Base-by-base conservation (phyloP, 2,888 invertebrate species). In the Polydrusus cervinus region DNA sequence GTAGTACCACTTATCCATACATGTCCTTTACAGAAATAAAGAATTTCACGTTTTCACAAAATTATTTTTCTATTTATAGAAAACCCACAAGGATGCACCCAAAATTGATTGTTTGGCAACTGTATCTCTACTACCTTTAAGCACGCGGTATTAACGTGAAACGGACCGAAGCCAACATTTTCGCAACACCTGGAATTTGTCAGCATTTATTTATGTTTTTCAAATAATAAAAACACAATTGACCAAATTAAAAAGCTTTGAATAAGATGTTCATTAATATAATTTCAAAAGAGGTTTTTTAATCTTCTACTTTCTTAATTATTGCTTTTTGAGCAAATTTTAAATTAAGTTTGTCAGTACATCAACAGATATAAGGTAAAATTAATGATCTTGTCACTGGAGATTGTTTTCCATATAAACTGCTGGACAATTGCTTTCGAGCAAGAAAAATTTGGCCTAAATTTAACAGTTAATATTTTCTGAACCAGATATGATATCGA, bases 81-180 rank as follows among this genome's bases (percentile, higher is more conserved):
- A 14, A 38, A 9, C 5, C n/a, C 57, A 60, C 30, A 60, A 38
- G 11, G 30, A 34, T 38, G 18, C 38, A 16, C 14, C 38, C 11
- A 38, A 60, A 60, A 38, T 60, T 60, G n/a, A 38, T 60, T 18
- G 38, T 38, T 60, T 60, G 57, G 57, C 57, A 60, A 60, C n/a
- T 25, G 38, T 30, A 7, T 10, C 9, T 55, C 11, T 2, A 55
- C 14, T 34, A 34, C n/a, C 13, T 6, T 34, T 16, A 16, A 60
- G 14, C 57, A 60, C 38, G 38, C 38, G 57, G 10, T 18, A n/a
- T 16, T 34, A 38, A 16, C 57, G 57, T 60, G 57, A 18, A 38
- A 16, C 6, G 7, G 38, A 60, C 38, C 3, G 57, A 38, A 38
- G 57, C 57, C 57, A 60, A 60, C 14, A 38, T 34, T 60, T 18